Base-by-base conservation (phyloP, 2,797 vertebrate genomes). In the Coregonus ussuriensis region DNA sequence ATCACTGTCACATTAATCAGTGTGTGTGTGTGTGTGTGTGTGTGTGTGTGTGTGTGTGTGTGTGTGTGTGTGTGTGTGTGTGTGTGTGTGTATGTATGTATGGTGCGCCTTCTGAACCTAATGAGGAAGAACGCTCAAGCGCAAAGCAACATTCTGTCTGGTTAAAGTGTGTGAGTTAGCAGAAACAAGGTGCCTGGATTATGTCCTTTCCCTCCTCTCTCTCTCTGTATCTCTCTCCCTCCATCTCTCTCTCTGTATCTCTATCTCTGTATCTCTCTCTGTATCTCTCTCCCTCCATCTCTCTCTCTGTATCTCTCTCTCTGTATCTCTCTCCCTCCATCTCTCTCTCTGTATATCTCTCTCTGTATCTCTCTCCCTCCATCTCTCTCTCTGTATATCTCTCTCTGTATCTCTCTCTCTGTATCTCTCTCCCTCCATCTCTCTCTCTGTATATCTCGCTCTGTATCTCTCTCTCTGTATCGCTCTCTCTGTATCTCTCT, bases 141-240 rank as follows among this genome's bases (percentile, higher is more conserved):
- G 52, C 71, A 33, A 31, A 88, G 83, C 81, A 83, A 75, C 81
- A 72, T 85, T 87, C 77, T 76, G 79, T 84, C 77, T 53, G 41
- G 77, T 59, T 70, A 63, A 74, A 79, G 52, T 74, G 53, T 80
- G 63, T 54, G 71, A 76, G 74, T 82, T 76, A 63, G 81, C 83
- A 81, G 78, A 82, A 86, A 81, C 77, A 81, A 79, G 62, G 31
- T 16, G 41, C 4, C 25, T 21, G 69, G 21, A 65, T 37, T 33
- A 31, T 35, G 53, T 73, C 13, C 62, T 62, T 9, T 33, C n/a
- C 18, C 21, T 62, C 35, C 47, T 54, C 18, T 65, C 13, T 7
- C 1, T 41, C 15, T 31, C 56, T 29, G 4, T 76, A 4, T 62
- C 16, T 41, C 71, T 66, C 35, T 74, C 74, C 66, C 33, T 78